Percentiles rank a stretch among this genome's conserved stretches.
Conservation (phyloP, 2,888 invertebrate species). For the Sicus ferrugineus region DNA sequence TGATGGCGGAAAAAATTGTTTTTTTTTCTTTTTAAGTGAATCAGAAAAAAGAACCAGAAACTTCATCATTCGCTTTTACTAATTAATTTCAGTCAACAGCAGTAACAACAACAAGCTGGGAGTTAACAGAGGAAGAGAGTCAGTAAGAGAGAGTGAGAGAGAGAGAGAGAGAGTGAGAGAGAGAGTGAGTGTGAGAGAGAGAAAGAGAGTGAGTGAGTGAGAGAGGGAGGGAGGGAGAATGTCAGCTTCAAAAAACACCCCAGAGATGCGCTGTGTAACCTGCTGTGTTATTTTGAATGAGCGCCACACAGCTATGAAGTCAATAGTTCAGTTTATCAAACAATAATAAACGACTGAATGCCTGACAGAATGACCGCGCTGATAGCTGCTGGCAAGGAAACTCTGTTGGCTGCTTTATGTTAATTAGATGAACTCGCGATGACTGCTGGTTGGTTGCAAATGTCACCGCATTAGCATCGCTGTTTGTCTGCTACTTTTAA, state of each 20-base stretch:
- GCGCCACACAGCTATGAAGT: background rate
- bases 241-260: background rate
- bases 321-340: background rate
- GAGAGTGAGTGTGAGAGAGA: background rate
- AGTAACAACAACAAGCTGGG: background rate
- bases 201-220: background rate
- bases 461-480: too few relatives aligned
- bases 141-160: background rate
- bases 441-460: background rate
- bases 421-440: slow-evolving; percentile 6
- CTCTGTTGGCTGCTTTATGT: slow-evolving; percentile 18
- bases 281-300: background rate
- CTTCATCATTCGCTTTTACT: background rate
- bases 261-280: background rate
- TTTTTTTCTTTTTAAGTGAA: background rate
- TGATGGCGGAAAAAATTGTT: too few relatives aligned
- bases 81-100: slow-evolving; percentile 8
- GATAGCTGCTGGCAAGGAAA: background rate
- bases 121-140: background rate
- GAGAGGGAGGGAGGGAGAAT: background rate
- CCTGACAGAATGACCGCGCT: slow-evolving; percentile 4
- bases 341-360: background rate
- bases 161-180: background rate
- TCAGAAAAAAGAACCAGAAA: background rate
- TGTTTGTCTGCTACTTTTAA: too few relatives aligned